Evolutionary conservation across 2,113 vertebrate species (phyloP).

Genomic region (Castor canadensis): DNA sequence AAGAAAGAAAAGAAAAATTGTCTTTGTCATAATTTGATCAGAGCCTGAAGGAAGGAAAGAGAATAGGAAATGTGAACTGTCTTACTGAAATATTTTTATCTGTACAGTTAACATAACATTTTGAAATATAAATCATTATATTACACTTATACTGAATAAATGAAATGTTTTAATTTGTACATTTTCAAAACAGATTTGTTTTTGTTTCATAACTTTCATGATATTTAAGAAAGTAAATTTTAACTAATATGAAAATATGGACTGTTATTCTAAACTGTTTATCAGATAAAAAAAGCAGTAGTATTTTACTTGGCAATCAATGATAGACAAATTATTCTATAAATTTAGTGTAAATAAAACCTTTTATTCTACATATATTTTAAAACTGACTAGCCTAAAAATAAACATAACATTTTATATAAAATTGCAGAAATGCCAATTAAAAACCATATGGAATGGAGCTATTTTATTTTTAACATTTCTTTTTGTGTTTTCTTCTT

Average conservation of each 20-base stretch:
- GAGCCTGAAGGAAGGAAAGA: neutral
- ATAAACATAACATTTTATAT: neutral
- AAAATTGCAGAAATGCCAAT: neutral
- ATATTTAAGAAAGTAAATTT: neutral
- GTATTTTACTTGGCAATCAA: neutral
- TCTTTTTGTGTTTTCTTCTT: slow-evolving; percentile 43
- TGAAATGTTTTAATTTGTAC: neutral
- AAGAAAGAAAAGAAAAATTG: no score
- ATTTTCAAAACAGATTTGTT: neutral
- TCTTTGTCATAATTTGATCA: neutral
- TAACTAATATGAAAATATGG: neutral
- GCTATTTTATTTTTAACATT: neutral
- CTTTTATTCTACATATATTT: slow-evolving; percentile 26
- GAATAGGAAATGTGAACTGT: neutral
- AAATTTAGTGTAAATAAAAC: neutral
- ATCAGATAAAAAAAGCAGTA: slow-evolving; percentile 1
- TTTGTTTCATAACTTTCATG: neutral
- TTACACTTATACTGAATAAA: neutral
- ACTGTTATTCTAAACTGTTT: neutral
- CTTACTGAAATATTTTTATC: neutral
- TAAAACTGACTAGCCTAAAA: neutral
- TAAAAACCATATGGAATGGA: neutral
- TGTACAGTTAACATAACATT: slow-evolving; percentile 3
- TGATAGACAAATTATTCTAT: neutral
- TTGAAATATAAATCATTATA: neutral